phyloP scores from a whole-genome alignment of 2,113 vertebrate species.

The Clarias gariepinus region DNA sequence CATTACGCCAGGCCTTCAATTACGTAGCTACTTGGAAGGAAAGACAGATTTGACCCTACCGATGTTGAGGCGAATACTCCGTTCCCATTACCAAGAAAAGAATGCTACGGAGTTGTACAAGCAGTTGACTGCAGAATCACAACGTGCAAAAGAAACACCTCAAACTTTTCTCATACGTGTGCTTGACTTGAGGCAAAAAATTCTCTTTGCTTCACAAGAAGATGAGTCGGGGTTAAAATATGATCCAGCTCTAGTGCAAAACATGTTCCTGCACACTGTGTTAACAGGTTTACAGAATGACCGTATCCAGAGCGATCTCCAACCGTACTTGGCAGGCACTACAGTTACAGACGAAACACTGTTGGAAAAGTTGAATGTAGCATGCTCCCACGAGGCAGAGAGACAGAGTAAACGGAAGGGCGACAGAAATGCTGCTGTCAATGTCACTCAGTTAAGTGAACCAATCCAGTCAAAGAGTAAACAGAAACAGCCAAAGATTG shows the following conservation, averaged over 20 bases:
- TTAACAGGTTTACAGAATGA: neutral
- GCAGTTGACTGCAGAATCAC: neutral
- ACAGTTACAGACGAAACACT: neutral
- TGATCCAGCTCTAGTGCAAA: neutral
- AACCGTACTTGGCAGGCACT: neutral
- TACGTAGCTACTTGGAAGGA: too few relatives aligned
- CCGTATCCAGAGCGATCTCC: neutral
- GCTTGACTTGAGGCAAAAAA: neutral
- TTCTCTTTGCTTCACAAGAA: neutral
- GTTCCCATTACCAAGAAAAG: neutral
- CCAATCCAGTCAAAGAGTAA: neutral
- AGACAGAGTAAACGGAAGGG: neutral
- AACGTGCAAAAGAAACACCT: neutral
- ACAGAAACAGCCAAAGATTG: neutral
- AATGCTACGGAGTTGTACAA: neutral
- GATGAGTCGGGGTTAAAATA: neutral
- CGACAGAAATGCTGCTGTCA: neutral
- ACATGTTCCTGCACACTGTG: neutral
- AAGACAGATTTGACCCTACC: neutral
- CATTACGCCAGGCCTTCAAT: too few relatives aligned
- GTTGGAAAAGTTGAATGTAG: neutral
- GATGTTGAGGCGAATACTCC: too few relatives aligned
- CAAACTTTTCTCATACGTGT: neutral
- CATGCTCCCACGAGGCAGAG: neutral
- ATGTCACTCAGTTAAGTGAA: neutral